Evolutionary conservation across 1,140 invertebrate species (phyloP).

Genomic region (Trypoxylus dichotomus): DNA sequence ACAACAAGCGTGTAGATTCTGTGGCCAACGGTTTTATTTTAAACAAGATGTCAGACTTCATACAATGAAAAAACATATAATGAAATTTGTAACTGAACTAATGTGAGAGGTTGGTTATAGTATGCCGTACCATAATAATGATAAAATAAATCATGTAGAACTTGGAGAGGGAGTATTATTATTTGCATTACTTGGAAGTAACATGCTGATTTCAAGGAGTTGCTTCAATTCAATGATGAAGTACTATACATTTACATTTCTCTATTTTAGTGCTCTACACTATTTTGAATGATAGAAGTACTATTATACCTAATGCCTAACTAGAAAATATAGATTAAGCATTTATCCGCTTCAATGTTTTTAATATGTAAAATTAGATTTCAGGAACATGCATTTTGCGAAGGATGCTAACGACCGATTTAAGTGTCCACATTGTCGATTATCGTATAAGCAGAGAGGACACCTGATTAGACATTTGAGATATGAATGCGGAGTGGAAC

Average conservation of each 20-base stretch:
- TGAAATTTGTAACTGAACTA: background rate
- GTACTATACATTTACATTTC: too few species aligned
- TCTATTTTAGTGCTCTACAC: too few species aligned
- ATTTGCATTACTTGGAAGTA: background rate
- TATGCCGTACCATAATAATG: background rate
- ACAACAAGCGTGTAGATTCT: constrained; percentile 54
- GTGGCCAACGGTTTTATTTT: constrained; percentile 47
- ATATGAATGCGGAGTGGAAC: constrained; percentile 60
- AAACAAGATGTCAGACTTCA: constrained; percentile 48
- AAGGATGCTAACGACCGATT: constrained; percentile 30
- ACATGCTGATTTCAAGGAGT: background rate
- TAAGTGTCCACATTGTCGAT: constrained; percentile 56
- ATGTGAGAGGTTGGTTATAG: background rate
- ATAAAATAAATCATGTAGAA: background rate
- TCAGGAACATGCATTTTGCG: constrained; percentile 12
- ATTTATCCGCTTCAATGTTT: background rate
- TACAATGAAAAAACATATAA: constrained; percentile 3
- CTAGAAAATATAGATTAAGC: background rate
- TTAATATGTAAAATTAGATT: constrained; percentile 16
- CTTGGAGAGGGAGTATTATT: background rate
- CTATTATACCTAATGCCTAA: background rate
- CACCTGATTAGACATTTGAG: constrained; percentile 57
- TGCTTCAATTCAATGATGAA: too few species aligned
- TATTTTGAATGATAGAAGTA: too few species aligned
- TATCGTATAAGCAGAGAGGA: constrained; percentile 59